Evolutionary conservation across 2,888 invertebrate genomes (phyloP).

Genomic region (Caenorhabditis doughertyi): DNA sequence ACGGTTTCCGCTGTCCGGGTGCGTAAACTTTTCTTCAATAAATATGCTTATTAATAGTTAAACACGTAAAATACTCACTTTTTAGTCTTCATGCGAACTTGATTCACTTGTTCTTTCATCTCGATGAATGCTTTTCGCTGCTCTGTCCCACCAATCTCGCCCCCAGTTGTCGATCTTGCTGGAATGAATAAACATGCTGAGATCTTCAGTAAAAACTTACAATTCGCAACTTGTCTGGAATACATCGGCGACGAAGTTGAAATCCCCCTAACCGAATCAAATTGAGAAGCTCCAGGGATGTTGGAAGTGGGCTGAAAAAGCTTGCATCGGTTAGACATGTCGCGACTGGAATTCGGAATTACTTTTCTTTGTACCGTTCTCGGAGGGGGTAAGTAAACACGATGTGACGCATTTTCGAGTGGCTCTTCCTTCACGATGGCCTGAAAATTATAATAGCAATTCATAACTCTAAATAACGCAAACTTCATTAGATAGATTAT

Average conservation of each 20-base stretch:
- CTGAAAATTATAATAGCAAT: conserved; percentile 9
- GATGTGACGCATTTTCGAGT: conserved; percentile 13
- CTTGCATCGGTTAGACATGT: conserved; percentile 8
- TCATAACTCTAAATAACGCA: neutral
- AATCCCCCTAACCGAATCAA: neutral
- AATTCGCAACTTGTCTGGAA: neutral
- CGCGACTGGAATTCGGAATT: no score
- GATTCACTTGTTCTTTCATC: conserved; percentile 58
- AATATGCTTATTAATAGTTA: neutral
- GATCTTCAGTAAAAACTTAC: neutral
- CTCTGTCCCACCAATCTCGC: conserved; percentile 14
- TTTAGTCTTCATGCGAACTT: conserved; percentile 48
- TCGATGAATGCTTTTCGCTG: conserved; percentile 51
- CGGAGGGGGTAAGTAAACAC: conserved; percentile 34
- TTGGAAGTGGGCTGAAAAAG: conserved; percentile 39
- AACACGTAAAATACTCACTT: conserved; percentile 5
- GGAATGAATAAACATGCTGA: neutral
- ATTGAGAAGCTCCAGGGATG: neutral
- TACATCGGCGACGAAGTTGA: conserved; percentile 5
- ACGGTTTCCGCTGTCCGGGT: conserved; percentile 87
- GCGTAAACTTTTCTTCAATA: conserved; percentile 41
- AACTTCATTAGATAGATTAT: neutral
- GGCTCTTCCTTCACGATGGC: conserved; percentile 25
- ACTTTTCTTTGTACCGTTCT: conserved; percentile 40
- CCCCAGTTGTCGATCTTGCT: conserved; percentile 7